Base-by-base conservation (phyloP, 2,797 vertebrate genomes). In the Helarctos malayanus region DNA sequence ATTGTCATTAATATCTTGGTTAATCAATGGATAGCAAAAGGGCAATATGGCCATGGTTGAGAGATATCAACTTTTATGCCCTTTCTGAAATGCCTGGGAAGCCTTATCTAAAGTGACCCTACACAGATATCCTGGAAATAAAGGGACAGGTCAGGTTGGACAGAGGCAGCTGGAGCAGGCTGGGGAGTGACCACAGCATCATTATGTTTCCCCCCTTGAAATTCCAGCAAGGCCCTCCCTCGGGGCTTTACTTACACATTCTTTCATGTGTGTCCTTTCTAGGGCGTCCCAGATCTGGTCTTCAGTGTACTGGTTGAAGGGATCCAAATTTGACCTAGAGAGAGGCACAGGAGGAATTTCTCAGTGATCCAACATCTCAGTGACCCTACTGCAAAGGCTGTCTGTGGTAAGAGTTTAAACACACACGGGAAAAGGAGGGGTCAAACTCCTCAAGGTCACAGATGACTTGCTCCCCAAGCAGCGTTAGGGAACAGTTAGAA, bases 211-310 rank as follows among this genome's bases (percentile, higher is more conserved):
- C 12, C 8, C 23, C 19, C 69, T 3, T 27, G 16, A 19, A 41
- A 38, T 32, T 15, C 38, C 15, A 81, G 80, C 49, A 61, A 61
- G 1, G 45, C 54, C 11, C 32, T 16, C 52, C 27, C 18, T n/a
- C 3, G 3, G 35, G 3, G 1, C 11, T 47, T 84, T 81, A 99
- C 99, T 99, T 98, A 99, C 99, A 99, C 99, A 99, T 95, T 99
- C 99, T 98, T 99, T 99, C 99, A 99, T 99, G 98, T 99, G 99
- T n/a, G 99, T 99, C 97, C 99, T 99, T 92, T 99, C 99, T 96
- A 99, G 98, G 90, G 99, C 98, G 65, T 99, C 99, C 99, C 99
- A 99, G 97, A 99, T 99, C 98, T 99, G 99, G 27, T 99, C 99
- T 79, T 99, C 99, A 0, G 98, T 98, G 97, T 99, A 99, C 95